Base-by-base conservation (phyloP, 2,797 vertebrate species). In the Halcyon chelicuti region DNA sequence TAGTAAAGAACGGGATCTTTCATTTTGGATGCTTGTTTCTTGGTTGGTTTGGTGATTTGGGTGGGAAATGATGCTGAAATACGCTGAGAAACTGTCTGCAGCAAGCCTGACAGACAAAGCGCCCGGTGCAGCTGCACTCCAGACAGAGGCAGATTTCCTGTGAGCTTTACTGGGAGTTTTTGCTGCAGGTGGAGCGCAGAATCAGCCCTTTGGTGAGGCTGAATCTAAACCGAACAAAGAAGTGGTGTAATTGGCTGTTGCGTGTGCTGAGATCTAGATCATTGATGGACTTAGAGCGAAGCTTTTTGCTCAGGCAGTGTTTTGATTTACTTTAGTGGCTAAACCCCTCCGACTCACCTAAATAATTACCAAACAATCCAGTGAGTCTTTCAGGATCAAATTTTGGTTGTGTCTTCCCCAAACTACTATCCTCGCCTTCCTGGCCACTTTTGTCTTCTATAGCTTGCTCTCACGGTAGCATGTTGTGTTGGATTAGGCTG, bases 381-480 rank as follows among this genome's bases (percentile, higher is more conserved):
- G 9, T 5, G 60, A 68, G 33, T 25, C 44, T 65, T 74, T 74
- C 44, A 62, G 67, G 54, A 23, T 71, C 17, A 57, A 37, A 9
- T 80, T 65, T 67, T 73, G 63, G 10, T 26, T 60, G 14, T 47
- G 17, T 58, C 47, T 79, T 92, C 29, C 51, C 63, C 22, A 13
- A 40, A 25, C 11, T 28, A 23, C 10, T 51, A 2, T 15, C 15
- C 16, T 7, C 28, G 39, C 20, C 14, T 54, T 40, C 62, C 55
- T 46, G 29, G 67, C 22, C 4, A 8, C 26, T 86, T 61, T n/a
- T 44, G 3, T 47, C 46, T 63, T 68, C 37, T 19, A 7, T 57
- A 23, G 7, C 80, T 55, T 52, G 22, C 52, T 47, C 8, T 71
- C 78, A 18, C 55, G 22, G 0, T 8, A 17, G 7, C 2, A 0